Conservation (phyloP, 1,140 invertebrate species). For the Drosophila prosaltans region DNA sequence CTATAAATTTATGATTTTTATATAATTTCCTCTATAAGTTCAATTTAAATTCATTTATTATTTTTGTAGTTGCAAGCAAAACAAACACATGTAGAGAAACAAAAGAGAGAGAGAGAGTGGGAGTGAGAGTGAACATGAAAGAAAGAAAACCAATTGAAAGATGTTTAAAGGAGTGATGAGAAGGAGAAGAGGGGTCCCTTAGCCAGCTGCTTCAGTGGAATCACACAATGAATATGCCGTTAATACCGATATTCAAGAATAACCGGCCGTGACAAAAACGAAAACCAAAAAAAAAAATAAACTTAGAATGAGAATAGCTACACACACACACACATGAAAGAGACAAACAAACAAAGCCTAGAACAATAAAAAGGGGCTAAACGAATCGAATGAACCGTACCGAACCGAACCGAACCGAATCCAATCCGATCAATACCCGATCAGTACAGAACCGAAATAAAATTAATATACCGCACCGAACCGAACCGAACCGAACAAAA, state of each 20-base stretch:
- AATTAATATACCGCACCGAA: slow-evolving; percentile 26
- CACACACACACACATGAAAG: neutral
- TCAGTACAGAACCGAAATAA: slow-evolving; percentile 39
- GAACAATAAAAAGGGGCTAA: slow-evolving; percentile 56
- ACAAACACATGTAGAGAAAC: slow-evolving; percentile 43
- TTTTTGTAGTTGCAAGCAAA: slow-evolving; percentile 55
- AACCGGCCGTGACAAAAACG: slow-evolving; percentile 19
- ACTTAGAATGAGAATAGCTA: neutral
- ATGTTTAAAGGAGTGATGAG: neutral
- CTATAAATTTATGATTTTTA: slow-evolving; percentile 24
- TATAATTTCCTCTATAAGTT: slow-evolving; percentile 23
- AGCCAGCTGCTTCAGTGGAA: slow-evolving; percentile 61
- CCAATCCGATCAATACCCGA: neutral
- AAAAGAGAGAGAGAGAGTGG: slow-evolving; percentile 22
- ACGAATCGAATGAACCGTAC: slow-evolving; percentile 4
- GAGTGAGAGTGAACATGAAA: neutral
- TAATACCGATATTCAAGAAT: slow-evolving; percentile 10
- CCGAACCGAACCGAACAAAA: slow-evolving; percentile 11
- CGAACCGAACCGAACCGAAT: slow-evolving; percentile 39
- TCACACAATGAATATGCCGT: slow-evolving; percentile 6
- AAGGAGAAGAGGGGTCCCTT: slow-evolving; percentile 22
- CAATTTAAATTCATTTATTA: slow-evolving; percentile 5
- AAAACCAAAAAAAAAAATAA: slow-evolving; percentile 16
- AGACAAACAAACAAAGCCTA: slow-evolving; percentile 48
- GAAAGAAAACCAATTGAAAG: slow-evolving; percentile 15